Evolutionary conservation across 2,888 invertebrate species (phyloP), one percentile per base, ranked within the genome.

Genomic region (Junonia oenone): DNA sequence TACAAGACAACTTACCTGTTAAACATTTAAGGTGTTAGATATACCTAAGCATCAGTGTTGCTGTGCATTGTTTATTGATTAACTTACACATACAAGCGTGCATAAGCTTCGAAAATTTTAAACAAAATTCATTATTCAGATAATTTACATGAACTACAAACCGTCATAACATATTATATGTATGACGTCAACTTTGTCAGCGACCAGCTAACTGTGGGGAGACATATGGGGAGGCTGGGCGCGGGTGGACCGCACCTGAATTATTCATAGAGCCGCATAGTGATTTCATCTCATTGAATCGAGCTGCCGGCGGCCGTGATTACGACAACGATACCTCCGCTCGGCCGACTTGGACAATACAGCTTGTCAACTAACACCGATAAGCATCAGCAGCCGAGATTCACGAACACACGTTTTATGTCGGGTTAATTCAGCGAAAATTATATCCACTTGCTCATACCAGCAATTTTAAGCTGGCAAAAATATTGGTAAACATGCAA

Each of bases 271-370:
- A 68, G 81, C 81, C 86, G 83, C 89, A 88, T 88, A 88, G 89
- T 88, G 89, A 89, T 89, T 89, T 88, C 85, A 87, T 87, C 87
- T 88, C 88, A 89, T 89, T 89, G 87, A 89, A 86, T 81, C 80
- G 79, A 72, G 77, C 75, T 78, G 71, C 82, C 78, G 73, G 75
- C 86, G 85, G 83, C 87, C 86, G 88, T 86, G 87, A 88, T 82
- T 74, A 89, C 68, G 78, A 87, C 81, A 88, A 81, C 80, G 81
- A 84, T 85, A 84, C 81, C 69, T 65, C 68, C 71, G 69, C 61
- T 64, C 64, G 60, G 40, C 53, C 45, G 48, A 54, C 65, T 64
- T 58, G 57, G 65, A 83, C 81, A 84, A 83, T 81, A 68, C 71
- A 64, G 73, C 79, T 80, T 81, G 78, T 81, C 83, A 82, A 78